Conservation (phyloP, 2,797 vertebrate species). For the Xiphophorus birchmanni region DNA sequence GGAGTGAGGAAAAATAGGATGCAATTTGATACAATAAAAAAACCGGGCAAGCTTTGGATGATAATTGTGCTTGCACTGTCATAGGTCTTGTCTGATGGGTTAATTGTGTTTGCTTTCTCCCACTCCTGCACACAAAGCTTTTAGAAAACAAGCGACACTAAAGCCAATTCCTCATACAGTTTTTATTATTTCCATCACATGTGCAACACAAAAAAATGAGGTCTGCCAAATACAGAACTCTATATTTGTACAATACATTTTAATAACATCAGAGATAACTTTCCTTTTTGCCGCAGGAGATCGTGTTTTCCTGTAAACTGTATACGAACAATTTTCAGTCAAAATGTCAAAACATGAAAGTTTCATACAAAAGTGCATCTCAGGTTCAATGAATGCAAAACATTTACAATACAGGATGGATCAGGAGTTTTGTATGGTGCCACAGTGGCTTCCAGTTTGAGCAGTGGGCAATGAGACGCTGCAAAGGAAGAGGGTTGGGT, state of each 20-base stretch:
- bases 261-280: slow-evolving; percentile 82
- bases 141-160: slow-evolving; percentile 41
- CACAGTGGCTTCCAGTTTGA: slow-evolving; percentile 77
- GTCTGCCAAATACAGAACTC: slow-evolving; percentile 86
- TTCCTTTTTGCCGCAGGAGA: slow-evolving; percentile 80
- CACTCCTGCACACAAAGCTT: background rate
- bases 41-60: slow-evolving; percentile 66
- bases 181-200: slow-evolving; percentile 89
- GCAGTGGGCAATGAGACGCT: slow-evolving; percentile 70
- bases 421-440: slow-evolving; percentile 71
- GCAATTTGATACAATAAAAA: slow-evolving; percentile 71
- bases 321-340: slow-evolving; percentile 80
- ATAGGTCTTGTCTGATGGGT: slow-evolving; percentile 60
- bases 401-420: slow-evolving; percentile 80
- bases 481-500: slow-evolving; percentile 62
- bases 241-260: slow-evolving; percentile 86
- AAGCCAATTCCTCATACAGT: slow-evolving; percentile 79
- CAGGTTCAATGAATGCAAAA: slow-evolving; percentile 85
- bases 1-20: slow-evolving; percentile 75
- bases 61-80: slow-evolving; percentile 59
- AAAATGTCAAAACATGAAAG: slow-evolving; percentile 85
- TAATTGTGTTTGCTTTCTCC: slow-evolving; percentile 45
- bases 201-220: slow-evolving; percentile 86
- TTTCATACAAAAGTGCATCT: slow-evolving; percentile 88
- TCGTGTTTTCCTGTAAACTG: slow-evolving; percentile 82